These are phyloP conservation scores for Athalia cordata DNA, from an alignment of 2,888 invertebrate species.

Conservation along the genomic window DNA sequence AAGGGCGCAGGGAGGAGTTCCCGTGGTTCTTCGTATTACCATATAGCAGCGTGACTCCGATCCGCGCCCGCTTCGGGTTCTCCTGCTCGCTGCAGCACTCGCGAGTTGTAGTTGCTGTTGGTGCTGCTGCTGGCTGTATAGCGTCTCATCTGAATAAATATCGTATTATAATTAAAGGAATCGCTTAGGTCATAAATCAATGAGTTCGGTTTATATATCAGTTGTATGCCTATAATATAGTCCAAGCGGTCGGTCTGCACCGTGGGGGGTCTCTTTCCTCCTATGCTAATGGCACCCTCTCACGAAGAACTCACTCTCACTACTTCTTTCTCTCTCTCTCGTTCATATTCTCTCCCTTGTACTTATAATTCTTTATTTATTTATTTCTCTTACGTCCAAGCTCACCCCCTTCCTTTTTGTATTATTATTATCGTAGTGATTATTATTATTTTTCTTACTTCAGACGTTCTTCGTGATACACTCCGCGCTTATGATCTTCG, in stretches of 20 bases:
- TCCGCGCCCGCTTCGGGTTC: slow-evolving; percentile 27
- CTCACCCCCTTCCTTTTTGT: neutral
- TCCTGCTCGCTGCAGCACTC: slow-evolving; percentile 57
- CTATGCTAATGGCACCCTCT: slow-evolving; percentile 73
- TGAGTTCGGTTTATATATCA: slow-evolving; percentile 72
- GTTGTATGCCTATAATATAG: slow-evolving; percentile 64
- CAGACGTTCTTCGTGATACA: too few species aligned
- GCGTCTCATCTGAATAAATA: slow-evolving; percentile 72
- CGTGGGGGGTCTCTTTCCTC: slow-evolving; percentile 66
- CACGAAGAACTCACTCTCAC: slow-evolving; percentile 62
- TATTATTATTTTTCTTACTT: neutral
- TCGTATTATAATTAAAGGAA: slow-evolving; percentile 74
- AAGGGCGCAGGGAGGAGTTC: slow-evolving; percentile 47
- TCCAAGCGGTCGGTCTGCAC: slow-evolving; percentile 61
- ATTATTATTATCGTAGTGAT: neutral
- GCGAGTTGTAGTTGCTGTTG: slow-evolving; percentile 51
- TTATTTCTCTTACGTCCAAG: neutral
- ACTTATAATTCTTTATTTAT: neutral
- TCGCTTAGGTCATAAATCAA: slow-evolving; percentile 72
- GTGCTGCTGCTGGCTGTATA: too few species aligned
- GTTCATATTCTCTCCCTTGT: neutral
- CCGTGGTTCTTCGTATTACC: slow-evolving; percentile 60
- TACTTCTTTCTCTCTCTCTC: slow-evolving; percentile 8
- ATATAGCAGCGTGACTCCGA: slow-evolving; percentile 72
- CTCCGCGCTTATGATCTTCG: slow-evolving; percentile 17